Evolutionary conservation across 2,797 vertebrate species (phyloP).

Genomic region (Rhincodon typus): DNA sequence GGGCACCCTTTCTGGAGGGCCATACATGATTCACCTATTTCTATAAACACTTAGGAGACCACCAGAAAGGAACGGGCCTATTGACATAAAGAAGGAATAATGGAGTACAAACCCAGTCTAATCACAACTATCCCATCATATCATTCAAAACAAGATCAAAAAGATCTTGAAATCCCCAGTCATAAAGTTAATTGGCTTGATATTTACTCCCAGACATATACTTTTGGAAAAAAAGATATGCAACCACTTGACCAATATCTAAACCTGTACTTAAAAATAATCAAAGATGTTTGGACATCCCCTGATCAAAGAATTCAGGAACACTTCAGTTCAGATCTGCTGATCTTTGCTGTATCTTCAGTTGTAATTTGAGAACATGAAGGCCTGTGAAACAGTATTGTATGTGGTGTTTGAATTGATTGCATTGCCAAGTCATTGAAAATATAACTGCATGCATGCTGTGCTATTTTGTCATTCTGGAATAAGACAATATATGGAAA

Average conservation of each 20-base stretch:
- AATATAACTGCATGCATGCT: background rate
- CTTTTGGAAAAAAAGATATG: background rate
- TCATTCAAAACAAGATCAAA: background rate
- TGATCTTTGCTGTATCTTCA: background rate
- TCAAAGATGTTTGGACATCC: background rate
- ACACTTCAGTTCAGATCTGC: background rate
- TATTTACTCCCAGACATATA: background rate
- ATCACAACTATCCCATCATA: no score
- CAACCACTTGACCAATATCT: background rate
- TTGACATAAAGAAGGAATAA: background rate
- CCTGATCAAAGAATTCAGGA: background rate
- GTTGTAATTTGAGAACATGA: background rate
- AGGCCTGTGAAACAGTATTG: background rate
- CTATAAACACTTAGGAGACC: background rate
- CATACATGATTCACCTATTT: background rate
- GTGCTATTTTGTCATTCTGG: constrained; percentile 1
- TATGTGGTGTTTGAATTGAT: background rate
- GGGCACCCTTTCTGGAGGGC: background rate
- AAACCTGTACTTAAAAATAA: background rate
- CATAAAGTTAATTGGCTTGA: background rate
- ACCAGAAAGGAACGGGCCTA: background rate
- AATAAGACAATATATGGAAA: background rate
- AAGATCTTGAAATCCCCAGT: background rate
- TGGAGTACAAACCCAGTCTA: background rate
- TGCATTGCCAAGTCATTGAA: background rate